Evolutionary conservation across 2,888 invertebrate species (phyloP).

Genomic region (Drosophila paramelanica): DNA sequence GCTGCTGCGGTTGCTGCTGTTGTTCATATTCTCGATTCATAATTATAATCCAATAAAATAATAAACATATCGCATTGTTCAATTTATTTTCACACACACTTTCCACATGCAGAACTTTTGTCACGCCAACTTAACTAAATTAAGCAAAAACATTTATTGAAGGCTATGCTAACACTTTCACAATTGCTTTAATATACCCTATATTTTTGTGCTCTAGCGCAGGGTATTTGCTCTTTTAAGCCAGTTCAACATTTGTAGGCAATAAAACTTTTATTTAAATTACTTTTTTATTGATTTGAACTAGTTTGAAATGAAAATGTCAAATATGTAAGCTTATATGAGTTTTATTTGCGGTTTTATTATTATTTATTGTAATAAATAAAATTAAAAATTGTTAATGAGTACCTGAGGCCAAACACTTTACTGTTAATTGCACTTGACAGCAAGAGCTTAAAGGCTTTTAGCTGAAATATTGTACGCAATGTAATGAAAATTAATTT

Average conservation of each 20-base stretch:
- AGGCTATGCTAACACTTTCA: constrained; percentile 32
- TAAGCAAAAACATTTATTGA: constrained; percentile 72
- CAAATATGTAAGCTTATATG: no score
- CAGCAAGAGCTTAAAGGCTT: no score
- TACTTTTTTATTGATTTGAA: no score
- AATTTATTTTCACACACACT: constrained; percentile 76
- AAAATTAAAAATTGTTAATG: no score
- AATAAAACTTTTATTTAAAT: no score
- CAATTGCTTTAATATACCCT: constrained; percentile 40
- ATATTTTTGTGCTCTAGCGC: rapidly evolving
- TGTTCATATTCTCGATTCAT: constrained; percentile 53
- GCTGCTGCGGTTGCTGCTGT: constrained; percentile 10
- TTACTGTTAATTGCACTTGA: no score
- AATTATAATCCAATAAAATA: constrained; percentile 81
- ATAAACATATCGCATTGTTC: constrained; percentile 77
- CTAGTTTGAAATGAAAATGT: no score
- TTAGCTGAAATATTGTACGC: no score
- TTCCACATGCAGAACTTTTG: constrained; percentile 58
- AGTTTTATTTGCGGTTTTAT: no score
- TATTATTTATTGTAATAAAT: no score
- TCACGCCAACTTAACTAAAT: constrained; percentile 78
- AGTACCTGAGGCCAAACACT: no score
- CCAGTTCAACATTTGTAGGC: neutral
- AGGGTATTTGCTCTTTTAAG: constrained; percentile 6
- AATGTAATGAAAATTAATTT: no score